Percentiles rank a stretch among this genome's conserved stretches.
Conservation (phyloP, 2,797 vertebrate species). For the Pseudotriccus pelzelni region DNA sequence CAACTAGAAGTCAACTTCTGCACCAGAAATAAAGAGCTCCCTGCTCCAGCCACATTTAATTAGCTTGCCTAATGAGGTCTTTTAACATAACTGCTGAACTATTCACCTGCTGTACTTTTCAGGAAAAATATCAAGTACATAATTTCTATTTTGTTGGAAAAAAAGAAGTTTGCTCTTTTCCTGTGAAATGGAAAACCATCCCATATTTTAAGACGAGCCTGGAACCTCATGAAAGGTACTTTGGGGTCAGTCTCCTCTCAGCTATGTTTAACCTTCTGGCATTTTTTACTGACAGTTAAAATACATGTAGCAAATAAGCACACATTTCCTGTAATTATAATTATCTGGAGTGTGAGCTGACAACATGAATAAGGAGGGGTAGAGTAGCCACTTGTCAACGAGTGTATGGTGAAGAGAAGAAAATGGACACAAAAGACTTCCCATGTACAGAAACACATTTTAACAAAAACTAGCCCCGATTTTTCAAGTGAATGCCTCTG, state of each 20-base stretch:
- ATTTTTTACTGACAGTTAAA: background rate
- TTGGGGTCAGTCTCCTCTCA: background rate
- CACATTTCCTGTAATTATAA: background rate
- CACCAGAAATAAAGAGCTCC: background rate
- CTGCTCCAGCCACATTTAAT: conserved; percentile 22
- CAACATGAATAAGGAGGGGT: background rate
- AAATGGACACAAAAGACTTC: background rate
- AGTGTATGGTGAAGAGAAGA: background rate
- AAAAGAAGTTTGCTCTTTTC: background rate
- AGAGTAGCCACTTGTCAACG: background rate
- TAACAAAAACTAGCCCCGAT: background rate
- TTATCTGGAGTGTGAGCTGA: background rate
- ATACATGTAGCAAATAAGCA: background rate
- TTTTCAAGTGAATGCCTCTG: background rate
- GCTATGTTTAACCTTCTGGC: background rate
- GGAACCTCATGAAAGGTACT: background rate
- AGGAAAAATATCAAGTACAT: background rate
- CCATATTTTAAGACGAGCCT: background rate
- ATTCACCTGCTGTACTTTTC: background rate
- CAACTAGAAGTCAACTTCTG: background rate
- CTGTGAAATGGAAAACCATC: background rate
- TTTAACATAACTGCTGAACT: conserved; percentile 33
- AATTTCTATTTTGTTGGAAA: background rate
- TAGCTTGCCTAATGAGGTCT: background rate
- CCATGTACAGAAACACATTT: background rate